Conservation (phyloP, 2,113 vertebrate genomes). For the Alaudala cheleensis region DNA sequence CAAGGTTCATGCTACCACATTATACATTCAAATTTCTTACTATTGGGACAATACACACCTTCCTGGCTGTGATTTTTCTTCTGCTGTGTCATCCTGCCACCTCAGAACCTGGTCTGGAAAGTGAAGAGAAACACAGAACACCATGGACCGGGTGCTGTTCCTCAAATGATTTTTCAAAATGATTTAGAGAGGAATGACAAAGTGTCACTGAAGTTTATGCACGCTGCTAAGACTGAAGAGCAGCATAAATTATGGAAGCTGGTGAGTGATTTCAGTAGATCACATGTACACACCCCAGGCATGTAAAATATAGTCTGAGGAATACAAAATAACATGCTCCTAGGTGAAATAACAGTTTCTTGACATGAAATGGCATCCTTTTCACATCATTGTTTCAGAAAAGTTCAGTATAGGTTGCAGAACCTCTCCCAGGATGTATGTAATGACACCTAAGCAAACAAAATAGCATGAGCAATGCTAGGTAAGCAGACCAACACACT, state of each 20-base stretch:
- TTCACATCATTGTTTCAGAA: not conserved
- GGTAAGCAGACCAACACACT: not conserved
- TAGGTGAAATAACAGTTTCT: not conserved
- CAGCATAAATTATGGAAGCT: conserved; percentile 43
- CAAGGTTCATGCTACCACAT: not conserved
- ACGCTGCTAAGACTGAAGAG: not conserved
- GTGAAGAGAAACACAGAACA: not conserved
- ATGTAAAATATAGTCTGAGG: not conserved
- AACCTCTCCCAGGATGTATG: not conserved
- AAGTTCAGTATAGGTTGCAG: not conserved
- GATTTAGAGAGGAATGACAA: conserved; percentile 45
- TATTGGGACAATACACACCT: not conserved
- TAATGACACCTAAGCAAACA: conserved; percentile 37
- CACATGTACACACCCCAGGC: not conserved
- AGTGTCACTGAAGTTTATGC: not conserved
- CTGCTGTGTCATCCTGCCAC: not conserved
- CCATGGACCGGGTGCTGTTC: not conserved
- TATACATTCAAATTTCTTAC: not conserved
- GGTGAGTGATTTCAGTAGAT: not conserved
- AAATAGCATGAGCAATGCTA: not conserved
- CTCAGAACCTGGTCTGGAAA: not conserved
- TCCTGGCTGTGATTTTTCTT: not conserved
- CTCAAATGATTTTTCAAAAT: not conserved
- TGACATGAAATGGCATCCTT: not conserved
- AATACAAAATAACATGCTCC: not conserved